A percentile compares a stretch with the other conserved stretches of the same genome.
These are phyloP conservation scores for Rhingia rostrata DNA, from an alignment of 2,888 invertebrate species.

Conservation along the genomic window DNA sequence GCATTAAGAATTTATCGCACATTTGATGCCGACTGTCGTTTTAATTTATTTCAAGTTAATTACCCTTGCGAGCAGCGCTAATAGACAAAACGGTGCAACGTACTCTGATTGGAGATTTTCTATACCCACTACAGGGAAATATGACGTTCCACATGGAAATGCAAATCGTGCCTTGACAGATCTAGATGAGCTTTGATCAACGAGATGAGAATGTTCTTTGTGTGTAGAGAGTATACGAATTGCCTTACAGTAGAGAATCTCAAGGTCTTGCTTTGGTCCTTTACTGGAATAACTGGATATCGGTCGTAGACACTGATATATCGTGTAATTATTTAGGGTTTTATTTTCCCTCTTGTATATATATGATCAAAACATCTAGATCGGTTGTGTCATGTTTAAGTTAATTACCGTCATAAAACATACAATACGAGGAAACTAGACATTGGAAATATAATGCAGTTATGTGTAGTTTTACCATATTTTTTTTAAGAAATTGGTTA, in stretches of 20 bases:
- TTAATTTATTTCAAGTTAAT: constrained; percentile 65
- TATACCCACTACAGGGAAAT: constrained; percentile 27
- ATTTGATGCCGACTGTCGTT: constrained; percentile 64
- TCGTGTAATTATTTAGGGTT: constrained; percentile 27
- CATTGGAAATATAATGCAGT: constrained; percentile 33
- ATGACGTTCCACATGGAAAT: constrained; percentile 30
- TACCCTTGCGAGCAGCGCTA: constrained; percentile 28
- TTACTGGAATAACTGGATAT: constrained; percentile 58
- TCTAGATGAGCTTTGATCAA: constrained; percentile 24
- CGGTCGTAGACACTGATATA: constrained; percentile 36
- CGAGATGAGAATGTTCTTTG: constrained; percentile 47
- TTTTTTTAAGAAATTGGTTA: constrained; percentile 15
- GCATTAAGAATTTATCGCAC: constrained; percentile 58
- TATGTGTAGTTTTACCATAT: constrained; percentile 38
- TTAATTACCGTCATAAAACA: constrained; percentile 40
- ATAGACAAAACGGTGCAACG: constrained; percentile 41
- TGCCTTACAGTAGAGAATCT: constrained; percentile 14
- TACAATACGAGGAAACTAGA: constrained; percentile 27
- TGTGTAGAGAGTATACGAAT: constrained; percentile 1
- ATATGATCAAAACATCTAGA: constrained; percentile 25
- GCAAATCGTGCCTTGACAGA: constrained; percentile 14
- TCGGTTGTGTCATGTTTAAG: constrained; percentile 51
- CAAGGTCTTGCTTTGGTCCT: constrained; percentile 56
- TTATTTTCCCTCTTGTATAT: constrained; percentile 12
- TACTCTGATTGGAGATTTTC: neutral